phyloP scores from a whole-genome alignment of 2,888 invertebrate genomes.

The Acheta domesticus region DNA sequence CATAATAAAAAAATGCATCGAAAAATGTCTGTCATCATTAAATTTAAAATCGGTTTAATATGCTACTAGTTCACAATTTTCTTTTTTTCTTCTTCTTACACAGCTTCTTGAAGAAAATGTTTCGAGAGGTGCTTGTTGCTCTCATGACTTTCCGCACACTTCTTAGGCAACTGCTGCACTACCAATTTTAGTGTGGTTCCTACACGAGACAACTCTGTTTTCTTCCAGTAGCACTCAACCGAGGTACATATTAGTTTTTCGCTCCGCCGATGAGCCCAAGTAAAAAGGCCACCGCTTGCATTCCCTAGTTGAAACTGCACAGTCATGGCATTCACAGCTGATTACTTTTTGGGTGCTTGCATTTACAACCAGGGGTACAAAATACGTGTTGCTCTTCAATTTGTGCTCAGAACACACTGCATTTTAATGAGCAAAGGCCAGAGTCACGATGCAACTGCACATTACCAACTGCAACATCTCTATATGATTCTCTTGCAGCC shows the following conservation, averaged over 20 bases:
- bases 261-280: not conserved
- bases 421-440: not conserved
- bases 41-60: too few species aligned
- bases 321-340: conserved; percentile 36
- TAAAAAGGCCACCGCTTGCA: not conserved
- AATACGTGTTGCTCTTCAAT: not conserved
- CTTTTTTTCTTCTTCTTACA: not conserved
- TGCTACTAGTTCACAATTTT: not conserved
- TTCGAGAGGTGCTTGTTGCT: not conserved
- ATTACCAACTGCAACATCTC: not conserved
- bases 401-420: not conserved
- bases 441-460: not conserved
- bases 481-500: too few species aligned
- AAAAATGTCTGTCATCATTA: too few species aligned
- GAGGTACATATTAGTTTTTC: not conserved
- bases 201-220: not conserved
- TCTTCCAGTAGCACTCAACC: not conserved
- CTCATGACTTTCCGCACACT: not conserved
- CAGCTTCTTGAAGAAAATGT: not conserved
- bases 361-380: not conserved
- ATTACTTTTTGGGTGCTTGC: conserved; percentile 34
- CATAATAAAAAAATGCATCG: too few species aligned
- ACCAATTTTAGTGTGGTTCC: not conserved
- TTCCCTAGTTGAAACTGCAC: conserved; percentile 33
- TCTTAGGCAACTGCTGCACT: not conserved